A percentile compares a stretch with the other conserved stretches of the same genome.
These are phyloP conservation scores for Arion vulgaris DNA, from an alignment of 1,140 invertebrate genomes.

Conservation along the genomic window DNA sequence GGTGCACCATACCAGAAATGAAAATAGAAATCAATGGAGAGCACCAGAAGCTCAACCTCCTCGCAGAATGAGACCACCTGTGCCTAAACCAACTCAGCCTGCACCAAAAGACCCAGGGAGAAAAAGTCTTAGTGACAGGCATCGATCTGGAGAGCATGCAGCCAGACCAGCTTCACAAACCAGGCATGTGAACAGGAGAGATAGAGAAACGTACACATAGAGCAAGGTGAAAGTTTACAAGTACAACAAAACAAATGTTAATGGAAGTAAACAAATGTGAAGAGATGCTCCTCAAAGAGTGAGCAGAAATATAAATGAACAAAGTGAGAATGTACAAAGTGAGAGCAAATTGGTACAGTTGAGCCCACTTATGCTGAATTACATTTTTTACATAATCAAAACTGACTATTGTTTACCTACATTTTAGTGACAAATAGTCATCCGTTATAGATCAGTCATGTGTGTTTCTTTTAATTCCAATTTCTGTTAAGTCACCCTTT, in stretches of 20 bases:
- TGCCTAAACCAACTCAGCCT: slow-evolving; percentile 31
- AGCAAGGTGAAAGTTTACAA: not conserved
- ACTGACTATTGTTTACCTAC: no score
- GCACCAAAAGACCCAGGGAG: slow-evolving; percentile 19
- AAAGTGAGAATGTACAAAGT: not conserved
- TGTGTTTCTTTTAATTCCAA: no score
- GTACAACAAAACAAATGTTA: not conserved
- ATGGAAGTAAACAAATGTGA: not conserved
- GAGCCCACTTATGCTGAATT: no score
- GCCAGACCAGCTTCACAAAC: slow-evolving; percentile 15
- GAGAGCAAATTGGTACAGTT: no score
- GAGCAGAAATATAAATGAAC: not conserved
- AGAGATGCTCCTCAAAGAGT: not conserved
- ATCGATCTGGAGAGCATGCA: not conserved
- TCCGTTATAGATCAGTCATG: no score
- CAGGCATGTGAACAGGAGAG: not conserved
- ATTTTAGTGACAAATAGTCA: no score
- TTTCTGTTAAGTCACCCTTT: no score
- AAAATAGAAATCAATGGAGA: slow-evolving; percentile 41
- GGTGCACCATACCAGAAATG: not conserved
- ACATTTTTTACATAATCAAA: no score
- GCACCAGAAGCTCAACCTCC: slow-evolving; percentile 41
- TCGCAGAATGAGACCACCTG: slow-evolving; percentile 24
- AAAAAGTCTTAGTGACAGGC: slow-evolving; percentile 39
- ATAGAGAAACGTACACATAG: not conserved